A percentile compares a stretch with the other conserved stretches of the same genome.
These are phyloP conservation scores for Ptilodon capucinus DNA, from an alignment of 2,888 invertebrate genomes.

Conservation along the genomic window DNA sequence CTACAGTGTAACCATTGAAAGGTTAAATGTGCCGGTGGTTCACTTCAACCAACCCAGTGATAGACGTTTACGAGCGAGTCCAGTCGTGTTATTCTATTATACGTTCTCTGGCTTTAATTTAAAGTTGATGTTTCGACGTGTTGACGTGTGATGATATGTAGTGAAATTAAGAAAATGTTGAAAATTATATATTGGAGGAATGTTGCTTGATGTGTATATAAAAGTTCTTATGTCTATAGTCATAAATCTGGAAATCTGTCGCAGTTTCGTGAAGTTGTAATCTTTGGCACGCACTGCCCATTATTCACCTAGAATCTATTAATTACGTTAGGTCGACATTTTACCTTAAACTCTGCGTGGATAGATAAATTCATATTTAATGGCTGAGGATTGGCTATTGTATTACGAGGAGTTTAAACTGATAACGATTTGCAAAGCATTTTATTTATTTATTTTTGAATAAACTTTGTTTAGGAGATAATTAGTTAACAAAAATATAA, in stretches of 20 bases:
- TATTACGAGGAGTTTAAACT: background rate
- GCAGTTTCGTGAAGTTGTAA: constrained; percentile 22
- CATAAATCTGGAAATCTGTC: constrained; percentile 9
- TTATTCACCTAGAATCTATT: constrained; percentile 39
- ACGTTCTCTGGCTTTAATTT: constrained; percentile 27
- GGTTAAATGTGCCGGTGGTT: constrained; percentile 21
- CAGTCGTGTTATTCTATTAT: constrained; percentile 21
- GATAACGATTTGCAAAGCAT: no score
- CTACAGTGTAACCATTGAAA: constrained; percentile 46
- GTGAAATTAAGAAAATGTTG: background rate
- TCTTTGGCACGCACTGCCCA: constrained; percentile 33
- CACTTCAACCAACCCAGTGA: constrained; percentile 18
- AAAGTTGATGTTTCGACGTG: background rate
- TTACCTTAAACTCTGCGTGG: constrained; percentile 13
- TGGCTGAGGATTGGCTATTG: background rate
- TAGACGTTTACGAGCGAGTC: constrained; percentile 22
- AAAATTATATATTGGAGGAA: background rate
- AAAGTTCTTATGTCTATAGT: constrained; percentile 2
- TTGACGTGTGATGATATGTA: no score
- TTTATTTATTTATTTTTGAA: no score
- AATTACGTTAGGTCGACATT: constrained; percentile 29
- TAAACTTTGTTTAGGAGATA: no score
- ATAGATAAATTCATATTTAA: constrained; percentile 18
- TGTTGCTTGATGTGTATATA: background rate
- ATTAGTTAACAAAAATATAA: no score